Conservation (phyloP, 2,797 vertebrate genomes). For the Labeo calbasu region DNA sequence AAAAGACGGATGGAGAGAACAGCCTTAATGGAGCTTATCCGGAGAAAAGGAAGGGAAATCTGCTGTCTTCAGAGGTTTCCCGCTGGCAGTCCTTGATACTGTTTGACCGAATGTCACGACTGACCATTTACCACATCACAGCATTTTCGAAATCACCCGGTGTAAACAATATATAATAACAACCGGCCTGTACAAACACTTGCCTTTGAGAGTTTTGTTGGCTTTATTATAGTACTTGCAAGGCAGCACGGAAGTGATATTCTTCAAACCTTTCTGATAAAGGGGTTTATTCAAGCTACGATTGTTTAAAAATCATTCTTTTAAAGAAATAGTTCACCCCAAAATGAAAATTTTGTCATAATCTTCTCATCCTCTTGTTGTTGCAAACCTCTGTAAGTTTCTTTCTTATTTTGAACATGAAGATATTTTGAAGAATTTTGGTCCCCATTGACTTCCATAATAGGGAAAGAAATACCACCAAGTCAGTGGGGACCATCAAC, state of each 20-base stretch:
- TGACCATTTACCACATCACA: constrained; percentile 20
- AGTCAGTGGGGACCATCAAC: no score
- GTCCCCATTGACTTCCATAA: no score
- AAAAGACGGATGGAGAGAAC: constrained; percentile 3
- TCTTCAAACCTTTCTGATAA: neutral
- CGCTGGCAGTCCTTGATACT: constrained; percentile 18
- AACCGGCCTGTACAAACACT: neutral
- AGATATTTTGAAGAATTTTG: no score
- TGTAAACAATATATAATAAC: constrained; percentile 10
- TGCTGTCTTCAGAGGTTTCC: constrained; percentile 43
- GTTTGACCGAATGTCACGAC: constrained; percentile 20
- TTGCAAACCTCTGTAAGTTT: no score
- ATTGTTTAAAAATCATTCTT: no score
- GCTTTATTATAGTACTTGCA: constrained; percentile 1
- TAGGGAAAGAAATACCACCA: no score
- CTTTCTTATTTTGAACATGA: no score
- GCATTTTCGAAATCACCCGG: constrained; percentile 10
- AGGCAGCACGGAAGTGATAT: neutral
- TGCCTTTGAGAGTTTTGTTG: neutral
- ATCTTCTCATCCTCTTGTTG: no score
- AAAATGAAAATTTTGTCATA: no score
- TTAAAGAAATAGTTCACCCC: no score
- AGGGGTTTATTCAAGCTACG: neutral
- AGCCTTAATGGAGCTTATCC: constrained; percentile 11
- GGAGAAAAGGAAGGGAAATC: constrained; percentile 9